Evolutionary conservation across 2,888 invertebrate species (phyloP), one percentile per base, ranked within the genome.

Genomic region (Caenorhabditis drosophilae): DNA sequence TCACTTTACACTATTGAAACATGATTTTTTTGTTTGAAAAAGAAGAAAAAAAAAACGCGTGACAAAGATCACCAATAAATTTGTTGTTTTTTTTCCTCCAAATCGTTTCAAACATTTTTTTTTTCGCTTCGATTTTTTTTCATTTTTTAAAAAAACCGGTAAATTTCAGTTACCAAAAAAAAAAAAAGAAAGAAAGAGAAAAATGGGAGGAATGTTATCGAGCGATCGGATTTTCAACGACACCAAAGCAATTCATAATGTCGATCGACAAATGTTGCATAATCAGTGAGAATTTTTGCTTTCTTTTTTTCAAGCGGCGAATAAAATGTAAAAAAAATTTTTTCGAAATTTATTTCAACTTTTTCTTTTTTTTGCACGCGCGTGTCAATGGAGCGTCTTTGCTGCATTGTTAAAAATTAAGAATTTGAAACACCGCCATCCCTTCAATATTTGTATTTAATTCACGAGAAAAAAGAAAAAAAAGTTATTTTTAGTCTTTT

Each of bases 261-360:
- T 63, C 0, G 57, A 63, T 27, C 44, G 42, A 12, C 63, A 63
- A 45, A 63, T 63, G 63, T 38, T 63, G 11, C 63, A 63, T 42
- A 63, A 63, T 54, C 57, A 63, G 63, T 63, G 38, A 57, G 63
- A n/a, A n/a, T n/a, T n/a, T n/a, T n/a, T n/a, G n/a, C n/a, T n/a
- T n/a, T n/a, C n/a, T 63, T 45, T 15, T 41, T 38, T 12, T 15
- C 48, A 35, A 35, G 9, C 16, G 18, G 27, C 3, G 16, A 46
- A 46, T 27, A 46, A 46, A 15, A 7, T 46, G 9, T 15, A 9
- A 46, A 25, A 25, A 23, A 44, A 44, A n/a, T 20, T 4, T 34
- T 12, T n/a, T 2, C 4, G 20, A 47, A 47, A n/a, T n/a, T n/a
- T n/a, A n/a, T n/a, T n/a, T n/a, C n/a, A n/a, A n/a, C n/a, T n/a